phyloP scores from a whole-genome alignment of 2,797 vertebrate species.

The Siniperca scherzeri region DNA sequence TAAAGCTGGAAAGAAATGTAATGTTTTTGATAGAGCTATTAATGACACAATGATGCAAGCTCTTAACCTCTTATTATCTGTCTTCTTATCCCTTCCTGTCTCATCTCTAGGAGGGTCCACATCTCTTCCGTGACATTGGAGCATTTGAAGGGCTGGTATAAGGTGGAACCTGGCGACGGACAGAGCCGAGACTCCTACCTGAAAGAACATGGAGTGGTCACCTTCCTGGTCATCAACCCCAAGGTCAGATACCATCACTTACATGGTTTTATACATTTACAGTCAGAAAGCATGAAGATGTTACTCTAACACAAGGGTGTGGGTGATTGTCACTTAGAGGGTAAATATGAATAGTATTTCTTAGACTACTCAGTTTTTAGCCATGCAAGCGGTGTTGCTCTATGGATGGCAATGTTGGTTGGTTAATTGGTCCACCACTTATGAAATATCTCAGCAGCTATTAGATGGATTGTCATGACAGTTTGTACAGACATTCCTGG shows the following conservation, averaged over 20 bases:
- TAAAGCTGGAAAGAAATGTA: conserved; percentile 25
- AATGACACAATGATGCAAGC: conserved; percentile 16
- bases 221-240: conserved; percentile 98
- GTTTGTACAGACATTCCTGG: neutral
- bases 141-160: conserved; percentile 95
- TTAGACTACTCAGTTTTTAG: neutral
- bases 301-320: neutral
- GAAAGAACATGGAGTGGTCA: conserved; percentile 94
- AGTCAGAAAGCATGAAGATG: neutral
- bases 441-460: neutral
- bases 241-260: conserved; percentile 86
- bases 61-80: conserved; percentile 35
- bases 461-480: neutral
- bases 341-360: neutral
- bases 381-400: neutral
- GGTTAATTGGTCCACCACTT: neutral
- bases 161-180: conserved; percentile 96
- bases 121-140: conserved; percentile 97
- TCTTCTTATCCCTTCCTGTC: conserved; percentile 14
- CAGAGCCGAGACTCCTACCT: conserved; percentile 94
- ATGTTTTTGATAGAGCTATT: conserved; percentile 26
- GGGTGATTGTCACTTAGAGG: neutral
- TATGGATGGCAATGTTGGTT: neutral
- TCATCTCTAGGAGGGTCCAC: conserved; percentile 92
- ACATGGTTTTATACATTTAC: neutral